These are phyloP conservation scores for Epicampocera succincta DNA, from an alignment of 2,888 invertebrate species.

Conservation along the genomic window DNA sequence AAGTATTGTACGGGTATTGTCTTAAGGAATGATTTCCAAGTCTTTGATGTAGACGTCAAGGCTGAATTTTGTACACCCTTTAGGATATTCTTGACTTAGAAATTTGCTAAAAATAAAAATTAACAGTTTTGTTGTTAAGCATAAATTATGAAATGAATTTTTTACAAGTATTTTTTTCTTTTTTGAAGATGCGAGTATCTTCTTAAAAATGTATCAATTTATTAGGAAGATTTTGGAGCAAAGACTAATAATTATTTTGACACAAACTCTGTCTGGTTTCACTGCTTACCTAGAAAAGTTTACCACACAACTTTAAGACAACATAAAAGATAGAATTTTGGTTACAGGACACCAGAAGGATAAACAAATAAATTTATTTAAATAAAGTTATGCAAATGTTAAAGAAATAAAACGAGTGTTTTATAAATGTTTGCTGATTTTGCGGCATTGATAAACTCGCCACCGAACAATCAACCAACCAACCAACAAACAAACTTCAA, in stretches of 20 bases:
- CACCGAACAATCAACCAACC: too few species aligned
- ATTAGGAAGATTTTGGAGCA: too few species aligned
- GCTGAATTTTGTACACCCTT: constrained; percentile 16
- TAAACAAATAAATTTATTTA: constrained; percentile 36
- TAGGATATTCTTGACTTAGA: not conserved
- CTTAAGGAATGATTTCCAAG: constrained; percentile 1
- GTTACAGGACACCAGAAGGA: constrained; percentile 29
- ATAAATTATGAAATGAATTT: too few species aligned
- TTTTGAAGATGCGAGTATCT: too few species aligned
- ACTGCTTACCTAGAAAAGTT: constrained; percentile 24
- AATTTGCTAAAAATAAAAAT: not conserved
- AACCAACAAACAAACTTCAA: constrained; percentile 60
- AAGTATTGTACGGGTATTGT: constrained; percentile 25
- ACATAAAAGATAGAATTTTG: constrained; percentile 26
- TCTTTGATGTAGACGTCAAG: not conserved
- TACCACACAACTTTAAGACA: constrained; percentile 45
- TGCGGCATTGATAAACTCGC: constrained; percentile 58
- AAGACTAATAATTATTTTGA: not conserved
- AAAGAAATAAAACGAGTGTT: constrained; percentile 54
- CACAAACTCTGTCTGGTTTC: not conserved
- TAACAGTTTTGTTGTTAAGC: not conserved
- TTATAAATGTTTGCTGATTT: constrained; percentile 68
- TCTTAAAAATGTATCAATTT: too few species aligned
- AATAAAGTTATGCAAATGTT: constrained; percentile 62
- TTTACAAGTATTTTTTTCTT: too few species aligned